These are phyloP conservation scores for Sander vitreus DNA, from an alignment of 2,113 vertebrate species.

Conservation along the genomic window DNA sequence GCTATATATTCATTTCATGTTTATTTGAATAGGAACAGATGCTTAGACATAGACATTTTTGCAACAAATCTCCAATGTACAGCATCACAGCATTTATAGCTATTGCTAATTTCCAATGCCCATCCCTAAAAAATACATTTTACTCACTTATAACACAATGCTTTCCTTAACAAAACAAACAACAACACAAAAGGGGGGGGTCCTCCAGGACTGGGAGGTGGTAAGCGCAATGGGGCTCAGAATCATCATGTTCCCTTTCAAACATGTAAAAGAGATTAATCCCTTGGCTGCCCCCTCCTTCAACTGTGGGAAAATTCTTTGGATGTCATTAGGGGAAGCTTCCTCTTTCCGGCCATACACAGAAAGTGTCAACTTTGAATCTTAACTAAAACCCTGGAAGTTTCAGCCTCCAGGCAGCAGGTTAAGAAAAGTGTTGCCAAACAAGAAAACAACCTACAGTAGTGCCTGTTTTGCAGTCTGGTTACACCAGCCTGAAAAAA, in stretches of 20 bases:
- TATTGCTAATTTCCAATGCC: no score
- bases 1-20: no score
- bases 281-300: slow-evolving; percentile 55
- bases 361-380: slow-evolving; percentile 64
- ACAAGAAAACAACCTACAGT: slow-evolving; percentile 17
- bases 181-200: no score
- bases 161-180: background rate
- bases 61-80: no score
- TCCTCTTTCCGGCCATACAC: slow-evolving; percentile 61
- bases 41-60: no score
- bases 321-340: slow-evolving; percentile 72
- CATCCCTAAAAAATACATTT: no score
- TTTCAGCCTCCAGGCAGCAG: slow-evolving; percentile 33
- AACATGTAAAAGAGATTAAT: slow-evolving; percentile 62
- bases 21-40: no score
- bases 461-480: background rate
- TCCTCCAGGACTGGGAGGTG: slow-evolving; percentile 51
- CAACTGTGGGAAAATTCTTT: slow-evolving; percentile 82
- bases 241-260: slow-evolving; percentile 47
- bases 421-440: slow-evolving; percentile 38
- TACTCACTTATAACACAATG: no score
- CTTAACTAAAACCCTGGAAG: slow-evolving; percentile 48
- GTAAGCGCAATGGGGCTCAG: slow-evolving; percentile 33
- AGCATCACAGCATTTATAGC: no score
- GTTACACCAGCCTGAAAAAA: background rate